A percentile compares a stretch with the other conserved stretches of the same genome.
Conservation (phyloP, 2,113 vertebrate genomes). For the Cathartes aura region DNA sequence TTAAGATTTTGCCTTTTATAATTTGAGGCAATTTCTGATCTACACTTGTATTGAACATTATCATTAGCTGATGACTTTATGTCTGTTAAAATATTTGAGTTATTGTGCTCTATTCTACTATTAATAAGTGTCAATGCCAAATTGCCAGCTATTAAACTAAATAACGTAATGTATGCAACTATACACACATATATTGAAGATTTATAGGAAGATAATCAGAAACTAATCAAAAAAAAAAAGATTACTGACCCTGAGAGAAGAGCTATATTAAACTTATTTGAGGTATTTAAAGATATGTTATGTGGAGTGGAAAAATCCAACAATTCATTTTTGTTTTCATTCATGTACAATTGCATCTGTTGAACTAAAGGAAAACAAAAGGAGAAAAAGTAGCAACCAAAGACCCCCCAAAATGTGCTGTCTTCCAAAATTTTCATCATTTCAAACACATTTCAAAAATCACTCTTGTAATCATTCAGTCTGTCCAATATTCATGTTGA, state of each 20-base stretch:
- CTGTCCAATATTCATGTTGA: background rate
- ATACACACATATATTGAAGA: background rate
- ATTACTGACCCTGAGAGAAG: background rate
- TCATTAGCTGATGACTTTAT: background rate
- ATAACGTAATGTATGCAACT: background rate
- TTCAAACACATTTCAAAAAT: background rate
- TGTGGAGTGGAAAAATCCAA: background rate
- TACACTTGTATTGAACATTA: background rate
- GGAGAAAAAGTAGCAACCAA: background rate
- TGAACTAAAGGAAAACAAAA: background rate
- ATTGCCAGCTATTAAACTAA: background rate
- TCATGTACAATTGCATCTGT: background rate
- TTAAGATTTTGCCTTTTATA: background rate
- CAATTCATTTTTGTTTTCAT: background rate
- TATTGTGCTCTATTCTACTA: background rate
- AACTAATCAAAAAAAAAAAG: background rate
- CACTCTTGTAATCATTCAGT: background rate
- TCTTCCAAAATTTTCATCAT: background rate
- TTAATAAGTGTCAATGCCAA: background rate
- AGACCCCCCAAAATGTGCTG: rapidly evolving
- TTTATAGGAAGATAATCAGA: background rate
- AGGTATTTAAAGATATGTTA: background rate
- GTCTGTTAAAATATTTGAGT: background rate
- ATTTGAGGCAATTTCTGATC: background rate
- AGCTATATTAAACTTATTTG: background rate